A percentile compares a stretch with the other conserved stretches of the same genome.
Conservation (phyloP, 2,113 vertebrate genomes). For the Donacobius atricapilla region DNA sequence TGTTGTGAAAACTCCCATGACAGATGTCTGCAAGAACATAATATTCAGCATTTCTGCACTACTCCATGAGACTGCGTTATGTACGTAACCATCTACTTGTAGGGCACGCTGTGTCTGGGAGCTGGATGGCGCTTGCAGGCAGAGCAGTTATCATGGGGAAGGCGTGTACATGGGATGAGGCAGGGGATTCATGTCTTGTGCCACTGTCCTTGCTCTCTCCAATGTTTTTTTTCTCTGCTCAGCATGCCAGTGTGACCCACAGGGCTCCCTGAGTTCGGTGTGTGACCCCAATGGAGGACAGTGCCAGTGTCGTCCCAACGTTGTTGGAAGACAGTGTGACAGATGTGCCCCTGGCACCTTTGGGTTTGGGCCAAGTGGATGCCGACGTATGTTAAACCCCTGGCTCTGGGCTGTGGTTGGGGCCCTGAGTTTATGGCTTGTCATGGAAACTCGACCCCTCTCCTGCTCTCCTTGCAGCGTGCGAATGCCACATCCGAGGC, state of each 20-base stretch:
- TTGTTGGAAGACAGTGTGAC: conserved; percentile 89
- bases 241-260: conserved; percentile 93
- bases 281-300: conserved; percentile 91
- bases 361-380: conserved; percentile 90
- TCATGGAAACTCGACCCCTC: rapidly evolving
- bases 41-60: conserved; percentile 94
- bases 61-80: conserved; percentile 85
- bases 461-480: conserved; percentile 71
- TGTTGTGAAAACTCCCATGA: conserved; percentile 89
- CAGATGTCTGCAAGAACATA: conserved; percentile 90
- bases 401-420: background rate
- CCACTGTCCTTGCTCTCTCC: background rate
- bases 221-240: background rate
- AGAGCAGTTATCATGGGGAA: background rate
- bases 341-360: conserved; percentile 87
- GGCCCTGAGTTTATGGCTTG: background rate
- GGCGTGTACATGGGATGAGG: rapidly evolving
- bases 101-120: background rate
- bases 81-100: conserved; percentile 64
- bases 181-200: background rate
- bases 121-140: background rate
- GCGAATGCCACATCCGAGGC: conserved; percentile 85
- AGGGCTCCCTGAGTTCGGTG: conserved; percentile 91
- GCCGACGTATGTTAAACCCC: conserved; percentile 79
- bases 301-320: conserved; percentile 89